These are phyloP conservation scores for Istiophorus platypterus DNA, from an alignment of 2,113 vertebrate species.

Conservation along the genomic window DNA sequence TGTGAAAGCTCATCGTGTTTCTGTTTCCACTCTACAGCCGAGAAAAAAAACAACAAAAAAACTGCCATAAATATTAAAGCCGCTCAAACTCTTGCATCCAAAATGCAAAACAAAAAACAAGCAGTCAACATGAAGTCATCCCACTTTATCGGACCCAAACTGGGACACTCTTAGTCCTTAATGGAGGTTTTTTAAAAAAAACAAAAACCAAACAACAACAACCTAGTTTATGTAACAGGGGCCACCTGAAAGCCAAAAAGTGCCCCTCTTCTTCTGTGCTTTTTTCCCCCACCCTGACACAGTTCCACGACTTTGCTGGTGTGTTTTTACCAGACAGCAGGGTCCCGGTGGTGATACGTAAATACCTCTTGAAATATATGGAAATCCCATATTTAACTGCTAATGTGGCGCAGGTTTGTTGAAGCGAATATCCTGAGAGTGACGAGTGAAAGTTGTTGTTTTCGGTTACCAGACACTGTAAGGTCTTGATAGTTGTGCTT, in stretches of 20 bases:
- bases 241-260: neutral
- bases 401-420: neutral
- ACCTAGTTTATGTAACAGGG: neutral
- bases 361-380: neutral
- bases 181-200: no score
- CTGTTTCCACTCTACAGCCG: neutral
- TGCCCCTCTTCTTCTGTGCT: neutral
- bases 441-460: neutral
- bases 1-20: neutral
- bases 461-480: neutral
- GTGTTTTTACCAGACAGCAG: neutral
- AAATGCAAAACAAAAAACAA: slow-evolving; percentile 14
- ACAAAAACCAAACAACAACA: no score
- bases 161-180: neutral
- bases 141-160: slow-evolving; percentile 1
- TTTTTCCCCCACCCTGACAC: neutral
- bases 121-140: neutral
- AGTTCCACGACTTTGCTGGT: no score
- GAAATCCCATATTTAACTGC: neutral
- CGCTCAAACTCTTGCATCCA: neutral
- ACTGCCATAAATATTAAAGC: neutral
- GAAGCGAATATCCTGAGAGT: neutral
- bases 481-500: neutral
- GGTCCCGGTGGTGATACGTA: neutral
- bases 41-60: no score